Conservation (phyloP, 2,888 invertebrate genomes). For the Chloroclystis v-ata region DNA sequence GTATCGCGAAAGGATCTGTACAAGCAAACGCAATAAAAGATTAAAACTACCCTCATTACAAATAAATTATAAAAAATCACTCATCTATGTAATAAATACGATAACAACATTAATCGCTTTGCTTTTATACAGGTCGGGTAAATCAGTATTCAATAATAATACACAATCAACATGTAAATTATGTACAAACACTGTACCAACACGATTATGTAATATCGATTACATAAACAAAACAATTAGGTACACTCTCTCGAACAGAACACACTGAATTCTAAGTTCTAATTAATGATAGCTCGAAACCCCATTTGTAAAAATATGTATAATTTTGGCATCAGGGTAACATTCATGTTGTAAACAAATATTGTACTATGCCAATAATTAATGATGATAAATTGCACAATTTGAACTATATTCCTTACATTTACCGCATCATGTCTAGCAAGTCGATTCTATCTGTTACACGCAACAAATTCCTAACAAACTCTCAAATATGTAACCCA, state of each 20-base stretch:
- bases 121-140: slow-evolving; percentile 45
- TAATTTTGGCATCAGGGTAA: slow-evolving; percentile 18
- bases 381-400: slow-evolving; percentile 9
- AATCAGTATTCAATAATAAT: slow-evolving; percentile 10
- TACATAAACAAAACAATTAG: not conserved
- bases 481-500: slow-evolving; percentile 29
- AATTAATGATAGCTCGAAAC: not conserved
- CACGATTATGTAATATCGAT: not conserved
- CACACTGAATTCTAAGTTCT: not conserved
- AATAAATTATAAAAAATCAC: slow-evolving; percentile 73
- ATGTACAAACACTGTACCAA: slow-evolving; percentile 18
- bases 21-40: slow-evolving; percentile 33
- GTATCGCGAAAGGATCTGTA: slow-evolving; percentile 36
- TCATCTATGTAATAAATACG: slow-evolving; percentile 69
- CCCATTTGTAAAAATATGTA: slow-evolving; percentile 4
- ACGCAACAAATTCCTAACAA: slow-evolving; percentile 14
- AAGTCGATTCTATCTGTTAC: slow-evolving; percentile 3
- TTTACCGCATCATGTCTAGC: slow-evolving; percentile 6
- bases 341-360: slow-evolving; percentile 8
- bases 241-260: slow-evolving; percentile 11
- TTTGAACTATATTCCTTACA: slow-evolving; percentile 17
- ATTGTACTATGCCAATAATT: slow-evolving; percentile 4
- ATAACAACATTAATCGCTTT: slow-evolving; percentile 53
- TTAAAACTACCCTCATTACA: slow-evolving; percentile 55
- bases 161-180: slow-evolving; percentile 13